Evolutionary conservation across 2,113 vertebrate genomes (phyloP), one percentile per base, ranked within the genome.

Genomic region (Acinonyx jubatus): DNA sequence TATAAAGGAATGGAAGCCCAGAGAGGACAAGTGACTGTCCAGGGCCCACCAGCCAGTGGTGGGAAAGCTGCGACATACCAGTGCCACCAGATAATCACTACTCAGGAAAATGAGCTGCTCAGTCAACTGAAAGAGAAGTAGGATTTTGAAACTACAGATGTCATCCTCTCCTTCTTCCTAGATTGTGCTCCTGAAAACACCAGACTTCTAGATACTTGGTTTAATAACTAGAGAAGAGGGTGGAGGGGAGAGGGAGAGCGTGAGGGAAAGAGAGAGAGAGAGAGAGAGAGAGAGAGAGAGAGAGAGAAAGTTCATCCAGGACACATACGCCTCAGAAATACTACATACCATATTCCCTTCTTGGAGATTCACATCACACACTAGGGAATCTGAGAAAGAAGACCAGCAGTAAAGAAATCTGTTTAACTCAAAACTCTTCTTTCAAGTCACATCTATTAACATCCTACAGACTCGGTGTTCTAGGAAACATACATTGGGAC

Each of bases 401-500:
- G 74, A 80, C 50, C 83, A 69, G 87, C 83, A 66, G 50, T 63
- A 96, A 73, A 94, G n/a, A 97, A 96, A 97, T 82, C 87, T 94
- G 85, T 90, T 97, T 86, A 94, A 93, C 91, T 89, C 94, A 88
- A 95, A 96, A 86, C 27, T 82, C 92, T 93, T 95, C 92, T 85
- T 95, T 78, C 48, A 97, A 93, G 94, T 93, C 92, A 91, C 81
- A 94, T 94, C 96, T 92, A 91, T 97, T 96, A 93, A 91, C 91
- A 97, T 94, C 96, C 94, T 97, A 92, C 61, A 82, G 94, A 69
- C 50, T 85, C 12, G 14, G 65, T 86, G n/a, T 92, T 97, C 96
- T 82, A 95, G 92, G 96, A 96, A 98, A 94, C 79, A 78, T 81
- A 91, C 52, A 89, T 65, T 79, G 66, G 50, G 61, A 96, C 66